Percentiles rank a stretch among this genome's conserved stretches.
Conservation (phyloP, 2,113 vertebrate genomes). For the Xenus cinereus region DNA sequence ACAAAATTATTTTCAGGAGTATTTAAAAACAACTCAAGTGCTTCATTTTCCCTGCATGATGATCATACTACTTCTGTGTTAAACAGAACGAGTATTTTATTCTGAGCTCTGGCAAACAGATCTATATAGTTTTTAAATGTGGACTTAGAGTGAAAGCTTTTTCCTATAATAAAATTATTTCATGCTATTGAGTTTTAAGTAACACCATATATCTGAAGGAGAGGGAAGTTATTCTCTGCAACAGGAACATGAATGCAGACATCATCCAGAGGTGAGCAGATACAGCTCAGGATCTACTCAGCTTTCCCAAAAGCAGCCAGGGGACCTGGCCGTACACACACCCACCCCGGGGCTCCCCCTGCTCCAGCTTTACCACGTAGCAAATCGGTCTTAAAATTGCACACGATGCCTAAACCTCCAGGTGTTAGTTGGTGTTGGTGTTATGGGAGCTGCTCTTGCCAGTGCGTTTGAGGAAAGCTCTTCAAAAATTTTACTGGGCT, state of each 20-base stretch:
- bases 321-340: not conserved
- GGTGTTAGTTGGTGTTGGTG: no score
- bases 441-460: not conserved
- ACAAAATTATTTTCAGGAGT: not conserved
- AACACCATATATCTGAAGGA: not conserved
- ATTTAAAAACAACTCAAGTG: not conserved
- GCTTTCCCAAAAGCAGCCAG: not conserved
- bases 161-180: not conserved
- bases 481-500: not conserved
- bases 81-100: not conserved
- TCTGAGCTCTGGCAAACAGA: not conserved
- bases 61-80: no score
- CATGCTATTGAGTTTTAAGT: not conserved
- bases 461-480: not conserved
- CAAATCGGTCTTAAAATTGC: not conserved
- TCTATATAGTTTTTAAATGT: rapidly evolving
- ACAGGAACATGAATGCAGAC: not conserved
- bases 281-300: not conserved
- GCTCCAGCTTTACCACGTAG: not conserved
- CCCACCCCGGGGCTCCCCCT: not conserved
- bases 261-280: no score
- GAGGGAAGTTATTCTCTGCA: not conserved
- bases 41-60: not conserved
- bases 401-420: not conserved
- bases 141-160: not conserved